These are phyloP conservation scores for Molorchus minor DNA, from an alignment of 2,888 invertebrate genomes.

Conservation along the genomic window DNA sequence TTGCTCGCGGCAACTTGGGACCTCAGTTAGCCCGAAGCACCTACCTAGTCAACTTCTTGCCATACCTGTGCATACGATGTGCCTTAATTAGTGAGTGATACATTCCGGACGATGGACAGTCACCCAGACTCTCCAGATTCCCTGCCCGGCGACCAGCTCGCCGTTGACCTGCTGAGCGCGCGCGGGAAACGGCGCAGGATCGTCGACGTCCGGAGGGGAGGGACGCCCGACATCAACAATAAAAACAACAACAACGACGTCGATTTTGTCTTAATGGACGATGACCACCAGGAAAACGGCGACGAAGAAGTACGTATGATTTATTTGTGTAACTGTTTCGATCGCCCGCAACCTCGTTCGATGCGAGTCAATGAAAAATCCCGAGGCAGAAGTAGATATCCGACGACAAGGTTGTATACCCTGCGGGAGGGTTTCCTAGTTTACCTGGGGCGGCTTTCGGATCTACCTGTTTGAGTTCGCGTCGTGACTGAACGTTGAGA, in stretches of 20 bases:
- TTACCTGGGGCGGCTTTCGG: slow-evolving; percentile 58
- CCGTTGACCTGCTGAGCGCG: slow-evolving; percentile 39
- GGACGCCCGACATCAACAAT: slow-evolving; percentile 52
- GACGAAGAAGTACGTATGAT: slow-evolving; percentile 59
- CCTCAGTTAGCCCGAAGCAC: slow-evolving; percentile 61
- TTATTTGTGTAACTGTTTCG: slow-evolving; percentile 14
- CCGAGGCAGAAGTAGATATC: not conserved
- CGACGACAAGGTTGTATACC: slow-evolving; percentile 50
- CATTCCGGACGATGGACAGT: slow-evolving; percentile 53
- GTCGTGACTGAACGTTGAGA: slow-evolving; percentile 49
- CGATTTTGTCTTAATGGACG: slow-evolving; percentile 63
- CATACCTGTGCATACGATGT: slow-evolving; percentile 54
- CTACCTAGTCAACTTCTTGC: slow-evolving; percentile 57
- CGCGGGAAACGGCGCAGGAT: slow-evolving; percentile 55
- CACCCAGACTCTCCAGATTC: slow-evolving; percentile 62
- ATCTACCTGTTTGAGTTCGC: slow-evolving; percentile 48
- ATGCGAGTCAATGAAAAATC: not conserved
- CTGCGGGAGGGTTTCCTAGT: slow-evolving; percentile 62
- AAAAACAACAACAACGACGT: slow-evolving; percentile 63
- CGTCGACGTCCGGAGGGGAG: slow-evolving; percentile 48
- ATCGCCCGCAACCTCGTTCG: not conserved
- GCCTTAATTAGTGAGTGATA: slow-evolving; percentile 39
- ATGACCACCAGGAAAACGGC: slow-evolving; percentile 55
- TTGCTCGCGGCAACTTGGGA: slow-evolving; percentile 59
- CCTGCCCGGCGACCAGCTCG: slow-evolving; percentile 60